Evolutionary conservation across 2,113 vertebrate genomes (phyloP).

Genomic region (Aleadryas rufinucha): DNA sequence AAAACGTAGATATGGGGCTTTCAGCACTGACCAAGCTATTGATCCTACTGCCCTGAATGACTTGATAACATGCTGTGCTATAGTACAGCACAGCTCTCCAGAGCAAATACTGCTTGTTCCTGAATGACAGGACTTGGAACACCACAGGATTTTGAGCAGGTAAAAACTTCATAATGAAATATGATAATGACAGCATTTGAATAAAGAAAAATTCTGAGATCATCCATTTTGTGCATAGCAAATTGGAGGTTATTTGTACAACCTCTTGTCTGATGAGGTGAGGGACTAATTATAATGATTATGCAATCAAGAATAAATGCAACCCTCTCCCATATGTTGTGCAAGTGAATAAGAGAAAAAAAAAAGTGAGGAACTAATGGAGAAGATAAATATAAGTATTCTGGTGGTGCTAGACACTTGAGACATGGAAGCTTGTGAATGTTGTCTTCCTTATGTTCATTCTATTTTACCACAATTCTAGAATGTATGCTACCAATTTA

Average conservation of each 20-base stretch:
- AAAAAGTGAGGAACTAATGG: neutral
- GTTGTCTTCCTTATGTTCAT: neutral
- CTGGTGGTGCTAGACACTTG: neutral
- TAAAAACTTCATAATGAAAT: neutral
- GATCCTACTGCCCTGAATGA: neutral
- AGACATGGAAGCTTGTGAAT: neutral
- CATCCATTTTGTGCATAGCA: neutral
- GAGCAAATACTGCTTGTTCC: neutral
- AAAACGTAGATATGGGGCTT: neutral
- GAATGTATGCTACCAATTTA: neutral
- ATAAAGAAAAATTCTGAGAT: neutral
- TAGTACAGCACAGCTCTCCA: neutral
- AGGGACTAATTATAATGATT: slow-evolving; percentile 6
- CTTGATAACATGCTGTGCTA: neutral
- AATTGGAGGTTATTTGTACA: neutral
- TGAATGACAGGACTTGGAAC: neutral
- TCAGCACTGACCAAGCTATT: neutral
- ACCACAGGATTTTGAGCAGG: neutral
- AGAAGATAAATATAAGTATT: neutral
- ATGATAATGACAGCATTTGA: neutral
- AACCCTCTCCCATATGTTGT: neutral
- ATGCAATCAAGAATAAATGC: neutral
- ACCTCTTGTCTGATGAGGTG: neutral
- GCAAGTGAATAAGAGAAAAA: neutral
- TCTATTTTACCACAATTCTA: neutral